Evolutionary conservation across 2,888 invertebrate species (phyloP).

Genomic region (Lithophane semibrunnea): DNA sequence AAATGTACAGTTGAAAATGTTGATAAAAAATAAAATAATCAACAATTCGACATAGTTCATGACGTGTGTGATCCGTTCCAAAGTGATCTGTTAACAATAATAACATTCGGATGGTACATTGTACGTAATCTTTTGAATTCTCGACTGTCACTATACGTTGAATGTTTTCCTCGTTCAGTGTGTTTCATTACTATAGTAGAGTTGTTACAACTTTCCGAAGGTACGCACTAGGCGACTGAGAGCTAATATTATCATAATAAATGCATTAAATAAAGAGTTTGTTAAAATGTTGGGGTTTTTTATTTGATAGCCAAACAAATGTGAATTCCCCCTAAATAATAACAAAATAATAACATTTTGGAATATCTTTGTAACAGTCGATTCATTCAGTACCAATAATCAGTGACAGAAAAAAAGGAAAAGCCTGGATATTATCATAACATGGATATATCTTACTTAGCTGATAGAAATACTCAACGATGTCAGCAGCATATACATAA

Average conservation of each 20-base stretch:
- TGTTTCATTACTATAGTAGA: conserved; percentile 77
- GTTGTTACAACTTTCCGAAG: conserved; percentile 90
- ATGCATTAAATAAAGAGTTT: conserved; percentile 90
- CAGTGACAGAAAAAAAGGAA: not conserved
- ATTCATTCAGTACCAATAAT: not conserved
- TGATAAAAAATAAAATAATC: not conserved
- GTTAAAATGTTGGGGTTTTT: conserved; percentile 84
- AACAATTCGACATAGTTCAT: conserved; percentile 10
- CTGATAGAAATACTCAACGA: conserved; percentile 15
- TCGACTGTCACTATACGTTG: conserved; percentile 67
- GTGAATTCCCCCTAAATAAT: not conserved
- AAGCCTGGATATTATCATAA: not conserved
- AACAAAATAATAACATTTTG: not conserved
- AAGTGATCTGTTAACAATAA: conserved; percentile 32
- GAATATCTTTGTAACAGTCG: not conserved
- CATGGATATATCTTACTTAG: not conserved
- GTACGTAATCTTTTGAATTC: conserved; percentile 70
- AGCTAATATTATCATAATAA: conserved; percentile 90
- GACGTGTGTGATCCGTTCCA: conserved; percentile 12
- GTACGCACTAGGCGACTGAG: conserved; percentile 91
- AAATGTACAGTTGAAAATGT: conserved; percentile 6
- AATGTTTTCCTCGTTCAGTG: conserved; percentile 70
- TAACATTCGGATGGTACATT: conserved; percentile 58
- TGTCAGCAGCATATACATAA: not conserved
- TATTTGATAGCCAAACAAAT: conserved; percentile 47